Base-by-base conservation (phyloP, 2,797 vertebrate genomes). In the Xenopus petersii region DNA sequence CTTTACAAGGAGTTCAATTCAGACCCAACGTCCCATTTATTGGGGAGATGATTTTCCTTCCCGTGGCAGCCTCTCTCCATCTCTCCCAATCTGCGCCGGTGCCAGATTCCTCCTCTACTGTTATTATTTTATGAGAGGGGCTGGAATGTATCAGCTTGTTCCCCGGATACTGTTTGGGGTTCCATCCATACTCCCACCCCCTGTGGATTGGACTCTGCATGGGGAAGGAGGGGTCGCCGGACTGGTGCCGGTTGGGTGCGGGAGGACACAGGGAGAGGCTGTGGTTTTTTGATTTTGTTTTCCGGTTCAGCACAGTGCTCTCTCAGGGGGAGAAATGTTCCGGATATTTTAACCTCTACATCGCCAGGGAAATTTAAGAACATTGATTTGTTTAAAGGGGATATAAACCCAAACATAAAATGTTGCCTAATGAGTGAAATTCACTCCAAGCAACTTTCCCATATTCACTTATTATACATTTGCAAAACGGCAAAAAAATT, bases 131-230 rank as follows among this genome's bases (percentile, higher is more conserved):
- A 89, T 87, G 85, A 87, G 84, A 51, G 80, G 86, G 89, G 89
- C 94, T 95, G 95, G 94, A 93, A 93, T 92, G 90, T 93, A 94
- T 95, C 92, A 94, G 86, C 82, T 16, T 73, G 58, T 67, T 82
- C 88, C 88, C 87, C 86, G 69, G 83, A 69, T 79, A 79, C 15
- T 81, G 84, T 82, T 77, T 64, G 71, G 79, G 84, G 84, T 79
- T 65, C 76, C 80, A 77, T 67, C 81, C 0, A 82, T 82, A 76
- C 91, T 93, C 62, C 81, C 0, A 82, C 83, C 81, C 49, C 92
- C 91, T 83, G 66, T 89, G 93, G 93, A 93, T 87, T 88, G 77
- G 84, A 91, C 84, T 91, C 93, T 88, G 87, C 93, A 94, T 30
- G 26, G 94, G 46, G 9, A 15, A 62, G 55, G 70, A 61, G 70